Percentiles rank a stretch among this genome's conserved stretches.
phyloP scores from a whole-genome alignment of 2,113 vertebrate genomes.

The Pimephales promelas region DNA sequence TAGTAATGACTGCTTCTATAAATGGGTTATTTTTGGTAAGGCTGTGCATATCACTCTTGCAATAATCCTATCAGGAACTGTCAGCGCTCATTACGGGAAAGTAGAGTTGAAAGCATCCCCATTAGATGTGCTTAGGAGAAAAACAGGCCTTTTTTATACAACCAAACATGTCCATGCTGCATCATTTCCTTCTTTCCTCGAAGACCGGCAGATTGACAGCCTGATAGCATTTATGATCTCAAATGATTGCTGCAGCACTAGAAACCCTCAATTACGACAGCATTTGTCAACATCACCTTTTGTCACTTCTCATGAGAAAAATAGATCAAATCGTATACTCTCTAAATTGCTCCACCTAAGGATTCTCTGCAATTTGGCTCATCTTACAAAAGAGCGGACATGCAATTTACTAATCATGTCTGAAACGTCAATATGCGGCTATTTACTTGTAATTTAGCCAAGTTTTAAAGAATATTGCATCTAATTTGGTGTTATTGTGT shows the following conservation, averaged over 20 bases:
- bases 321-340: neutral
- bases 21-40: slow-evolving; percentile 46
- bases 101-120: slow-evolving; percentile 39
- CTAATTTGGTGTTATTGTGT: neutral
- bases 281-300: slow-evolving; percentile 37
- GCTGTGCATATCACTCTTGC: slow-evolving; percentile 36
- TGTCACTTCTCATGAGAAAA: slow-evolving; percentile 9
- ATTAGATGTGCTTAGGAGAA: slow-evolving; percentile 12
- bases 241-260: slow-evolving; percentile 28
- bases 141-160: slow-evolving; percentile 40
- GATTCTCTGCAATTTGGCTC: neutral
- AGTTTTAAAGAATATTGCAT: neutral
- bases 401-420: slow-evolving; percentile 7
- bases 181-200: neutral
- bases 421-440: neutral
- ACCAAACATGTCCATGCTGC: slow-evolving; percentile 37
- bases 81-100: slow-evolving; percentile 49
- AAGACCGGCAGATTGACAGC: slow-evolving; percentile 10
- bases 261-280: slow-evolving; percentile 50
- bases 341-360: neutral
- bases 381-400: slow-evolving; percentile 1
- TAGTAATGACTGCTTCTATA: slow-evolving; percentile 49
- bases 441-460: neutral
- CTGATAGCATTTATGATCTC: slow-evolving; percentile 36
- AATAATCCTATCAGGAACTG: slow-evolving; percentile 55